phyloP scores from a whole-genome alignment of 2,888 invertebrate genomes.

The Philopedon plagiatum region DNA sequence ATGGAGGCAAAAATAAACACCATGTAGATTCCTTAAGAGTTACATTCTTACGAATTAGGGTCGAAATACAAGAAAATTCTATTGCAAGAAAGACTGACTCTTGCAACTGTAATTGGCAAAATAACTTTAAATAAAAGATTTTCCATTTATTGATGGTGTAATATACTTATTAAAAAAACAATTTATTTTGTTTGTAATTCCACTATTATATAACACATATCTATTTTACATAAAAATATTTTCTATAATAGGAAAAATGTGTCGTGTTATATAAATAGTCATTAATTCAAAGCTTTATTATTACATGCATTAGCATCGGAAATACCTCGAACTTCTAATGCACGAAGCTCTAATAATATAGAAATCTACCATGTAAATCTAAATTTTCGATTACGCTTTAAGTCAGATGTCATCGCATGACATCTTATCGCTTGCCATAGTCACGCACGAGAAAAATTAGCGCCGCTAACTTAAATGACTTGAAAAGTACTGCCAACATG shows the following conservation, averaged over 20 bases:
- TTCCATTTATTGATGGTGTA: no score
- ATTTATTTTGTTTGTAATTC: no score
- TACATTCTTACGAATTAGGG: no score
- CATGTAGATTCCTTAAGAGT: no score
- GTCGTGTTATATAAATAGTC: constrained; percentile 2
- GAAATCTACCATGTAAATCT: constrained; percentile 45
- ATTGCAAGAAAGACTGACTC: no score
- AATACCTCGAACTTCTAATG: constrained; percentile 30
- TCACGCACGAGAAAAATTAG: constrained; percentile 67
- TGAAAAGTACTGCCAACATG: constrained; percentile 51
- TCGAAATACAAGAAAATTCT: no score
- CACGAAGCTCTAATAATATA: constrained; percentile 32
- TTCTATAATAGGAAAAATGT: not conserved
- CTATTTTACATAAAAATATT: not conserved
- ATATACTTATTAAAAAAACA: no score
- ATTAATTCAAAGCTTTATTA: constrained; percentile 14
- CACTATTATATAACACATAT: no score
- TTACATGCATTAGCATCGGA: constrained; percentile 30
- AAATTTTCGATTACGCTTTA: constrained; percentile 54
- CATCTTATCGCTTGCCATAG: constrained; percentile 62
- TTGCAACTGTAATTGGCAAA: no score
- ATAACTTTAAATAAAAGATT: no score
- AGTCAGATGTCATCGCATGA: constrained; percentile 57
- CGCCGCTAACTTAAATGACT: constrained; percentile 53
- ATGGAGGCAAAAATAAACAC: no score